Conservation (phyloP, 2,888 invertebrate genomes). For the Barypeithes pellucidus region DNA sequence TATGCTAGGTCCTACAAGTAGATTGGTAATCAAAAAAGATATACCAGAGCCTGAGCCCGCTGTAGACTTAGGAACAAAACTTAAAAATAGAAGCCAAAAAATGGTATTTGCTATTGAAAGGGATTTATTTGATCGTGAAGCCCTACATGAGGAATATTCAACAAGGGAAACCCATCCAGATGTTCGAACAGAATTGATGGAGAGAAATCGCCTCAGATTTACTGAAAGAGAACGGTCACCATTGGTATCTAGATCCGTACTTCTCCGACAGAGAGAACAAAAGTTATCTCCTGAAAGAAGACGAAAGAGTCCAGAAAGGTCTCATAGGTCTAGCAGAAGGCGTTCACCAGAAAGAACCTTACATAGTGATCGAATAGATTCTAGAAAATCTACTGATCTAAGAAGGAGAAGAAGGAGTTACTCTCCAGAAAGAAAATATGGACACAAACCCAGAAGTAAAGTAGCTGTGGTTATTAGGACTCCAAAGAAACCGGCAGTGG, state of each 20-base stretch:
- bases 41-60: slow-evolving; percentile 40
- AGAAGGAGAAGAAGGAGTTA: slow-evolving; percentile 52
- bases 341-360: slow-evolving; percentile 53
- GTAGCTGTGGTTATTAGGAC: slow-evolving; percentile 68
- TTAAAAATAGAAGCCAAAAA: slow-evolving; percentile 63
- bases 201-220: slow-evolving; percentile 22
- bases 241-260: slow-evolving; percentile 32
- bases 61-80: slow-evolving; percentile 61
- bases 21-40: slow-evolving; percentile 42
- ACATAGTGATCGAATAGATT: slow-evolving; percentile 56
- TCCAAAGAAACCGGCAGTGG: slow-evolving; percentile 65
- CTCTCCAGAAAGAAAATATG: slow-evolving; percentile 34
- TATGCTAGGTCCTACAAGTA: slow-evolving; percentile 59
- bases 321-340: slow-evolving; percentile 27
- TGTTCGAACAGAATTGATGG: slow-evolving; percentile 44
- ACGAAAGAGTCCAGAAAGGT: slow-evolving; percentile 18
- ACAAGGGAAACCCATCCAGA: slow-evolving; percentile 32
- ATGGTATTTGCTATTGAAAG: slow-evolving; percentile 62
- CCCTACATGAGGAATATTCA: slow-evolving; percentile 26
- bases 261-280: slow-evolving; percentile 18
- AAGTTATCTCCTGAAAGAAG: slow-evolving; percentile 8
- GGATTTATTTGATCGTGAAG: slow-evolving; percentile 38
- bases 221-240: slow-evolving; percentile 30
- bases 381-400: slow-evolving; percentile 30
- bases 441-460: slow-evolving; percentile 66